phyloP scores from a whole-genome alignment of 2,888 invertebrate species.

The Unio pictorum region DNA sequence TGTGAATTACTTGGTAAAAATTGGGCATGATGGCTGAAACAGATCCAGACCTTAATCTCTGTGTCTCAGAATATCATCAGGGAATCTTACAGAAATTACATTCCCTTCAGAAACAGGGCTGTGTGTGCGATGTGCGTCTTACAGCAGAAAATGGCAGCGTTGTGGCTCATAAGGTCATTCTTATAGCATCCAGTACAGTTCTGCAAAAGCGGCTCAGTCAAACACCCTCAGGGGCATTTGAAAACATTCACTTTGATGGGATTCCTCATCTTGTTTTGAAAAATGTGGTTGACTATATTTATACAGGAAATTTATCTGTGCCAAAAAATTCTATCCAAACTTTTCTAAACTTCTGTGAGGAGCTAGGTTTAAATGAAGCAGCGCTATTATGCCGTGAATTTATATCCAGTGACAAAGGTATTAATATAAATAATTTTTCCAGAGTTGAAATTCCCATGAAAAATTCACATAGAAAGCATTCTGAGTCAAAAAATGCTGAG shows the following conservation, averaged over 20 bases:
- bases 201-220: too few species aligned
- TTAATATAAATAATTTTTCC: too few species aligned
- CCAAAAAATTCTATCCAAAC: not conserved
- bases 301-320: conserved; percentile 11
- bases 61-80: conserved; percentile 12
- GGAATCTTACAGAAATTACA: conserved; percentile 25
- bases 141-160: conserved; percentile 37
- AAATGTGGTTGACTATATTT: conserved; percentile 10
- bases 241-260: too few species aligned
- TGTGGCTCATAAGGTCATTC: conserved; percentile 37
- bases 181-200: conserved; percentile 31
- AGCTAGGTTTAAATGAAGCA: conserved; percentile 4
- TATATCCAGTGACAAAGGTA: not conserved
- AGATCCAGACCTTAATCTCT: too few species aligned
- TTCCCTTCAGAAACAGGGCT: conserved; percentile 32
- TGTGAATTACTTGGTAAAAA: too few species aligned
- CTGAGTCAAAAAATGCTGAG: too few species aligned
- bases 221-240: too few species aligned
- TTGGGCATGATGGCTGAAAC: too few species aligned
- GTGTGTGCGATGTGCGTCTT: conserved; percentile 35
- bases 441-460: too few species aligned
- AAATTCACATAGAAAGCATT: too few species aligned
- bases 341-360: conserved; percentile 1
- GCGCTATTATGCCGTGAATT: conserved; percentile 1
- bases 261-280: conserved; percentile 1